Evolutionary conservation across 2,888 invertebrate species (phyloP), one percentile per base, ranked within the genome.

Genomic region (Rhorus exstirpatorius): DNA sequence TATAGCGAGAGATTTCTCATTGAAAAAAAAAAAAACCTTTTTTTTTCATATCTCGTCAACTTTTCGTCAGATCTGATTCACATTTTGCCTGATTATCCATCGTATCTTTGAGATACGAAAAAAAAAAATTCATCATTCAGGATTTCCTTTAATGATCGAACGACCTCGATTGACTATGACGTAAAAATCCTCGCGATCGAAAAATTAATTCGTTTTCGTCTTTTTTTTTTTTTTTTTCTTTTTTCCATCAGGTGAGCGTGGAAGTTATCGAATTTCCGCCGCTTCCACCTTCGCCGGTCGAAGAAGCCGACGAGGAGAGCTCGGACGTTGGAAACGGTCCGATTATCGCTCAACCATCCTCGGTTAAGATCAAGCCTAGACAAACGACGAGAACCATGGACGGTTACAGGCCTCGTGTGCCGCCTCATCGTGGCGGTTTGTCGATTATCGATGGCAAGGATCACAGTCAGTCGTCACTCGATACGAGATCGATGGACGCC

Each of bases 401-500:
- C 44, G 79, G 83, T 41, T 93, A 93, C 85, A 90, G 93, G 91
- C 96, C 96, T 65, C 96, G 96, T 21, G 95, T 95, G 79, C 96
- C 97, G 86, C 97, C 97, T 49, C 96, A 96, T 79, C 96, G 97
- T 90, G 95, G 95, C 14, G 89, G 89, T 65, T 71, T 85, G 38
- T 80, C 86, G 19, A 86, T 89, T 68, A 87, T 90, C 81, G 93
- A 92, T 63, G 88, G 91, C 24, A 92, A 92, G 76, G 92, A 93
- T 84, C 91, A 93, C 83, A 91, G 91, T 76, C 89, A 95, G 41
- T 89, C 95, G 53, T 97, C 97, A 84, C 94, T 97, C 83, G 97
- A 97, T 92, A 97, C 97, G 85, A 95, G 97, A 89, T 97, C 97
- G 6, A 97, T 97, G 96, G 97, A 97, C 91, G 96, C 96, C 1